These are phyloP conservation scores for Corticium candelabrum DNA, from an alignment of 37 sponge, comb jelly and placozoan genomes.

Conservation along the genomic window DNA sequence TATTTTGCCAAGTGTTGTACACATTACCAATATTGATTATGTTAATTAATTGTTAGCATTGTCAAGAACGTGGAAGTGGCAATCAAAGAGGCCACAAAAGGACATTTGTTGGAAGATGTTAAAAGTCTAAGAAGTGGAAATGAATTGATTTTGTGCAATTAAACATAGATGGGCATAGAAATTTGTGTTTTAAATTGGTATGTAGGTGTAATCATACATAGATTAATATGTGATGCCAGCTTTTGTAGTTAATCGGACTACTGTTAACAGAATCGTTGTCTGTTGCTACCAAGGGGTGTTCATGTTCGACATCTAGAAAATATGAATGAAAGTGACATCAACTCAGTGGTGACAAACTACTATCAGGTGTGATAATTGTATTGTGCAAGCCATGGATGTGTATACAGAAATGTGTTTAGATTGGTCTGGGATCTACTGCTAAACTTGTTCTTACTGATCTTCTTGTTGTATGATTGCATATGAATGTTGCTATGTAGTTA, in stretches of 20 bases:
- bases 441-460: not conserved
- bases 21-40: too few relatives aligned
- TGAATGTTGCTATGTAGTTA: too few relatives aligned
- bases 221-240: not conserved
- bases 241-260: not conserved
- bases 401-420: not conserved
- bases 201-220: too few relatives aligned
- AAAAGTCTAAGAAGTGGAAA: too few relatives aligned
- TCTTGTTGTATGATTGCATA: not conserved
- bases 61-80: too few relatives aligned
- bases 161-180: not conserved
- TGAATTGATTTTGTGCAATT: too few relatives aligned
- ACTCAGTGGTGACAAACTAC: conserved; percentile 46
- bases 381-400: not conserved
- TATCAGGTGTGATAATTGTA: conserved; percentile 33
- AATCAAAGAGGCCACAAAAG: too few relatives aligned
- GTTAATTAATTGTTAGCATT: too few relatives aligned
- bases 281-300: not conserved
- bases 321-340: not conserved
- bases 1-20: too few relatives aligned
- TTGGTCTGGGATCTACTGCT: not conserved
- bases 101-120: too few relatives aligned
- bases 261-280: not conserved
- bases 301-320: not conserved
- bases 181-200: not conserved